Percentiles rank a stretch among this genome's conserved stretches.
phyloP scores from a whole-genome alignment of 2,113 vertebrate genomes.

The Macaca nemestrina region DNA sequence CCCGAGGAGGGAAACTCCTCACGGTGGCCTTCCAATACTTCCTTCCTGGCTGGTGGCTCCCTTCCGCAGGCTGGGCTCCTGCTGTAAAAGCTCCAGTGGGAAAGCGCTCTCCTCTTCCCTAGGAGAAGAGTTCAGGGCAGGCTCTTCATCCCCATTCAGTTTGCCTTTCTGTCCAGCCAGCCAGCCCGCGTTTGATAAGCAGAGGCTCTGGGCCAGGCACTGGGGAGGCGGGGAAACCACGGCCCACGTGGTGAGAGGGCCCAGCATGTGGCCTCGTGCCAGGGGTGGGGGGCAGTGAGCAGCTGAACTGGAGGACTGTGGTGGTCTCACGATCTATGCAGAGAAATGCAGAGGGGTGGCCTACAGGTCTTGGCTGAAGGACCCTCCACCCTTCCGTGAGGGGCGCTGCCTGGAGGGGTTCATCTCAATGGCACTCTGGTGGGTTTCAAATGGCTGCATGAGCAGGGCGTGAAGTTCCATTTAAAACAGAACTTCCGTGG shows the following conservation, averaged over 20 bases:
- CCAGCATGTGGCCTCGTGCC: not conserved
- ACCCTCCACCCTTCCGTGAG: not conserved
- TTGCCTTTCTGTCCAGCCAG: not conserved
- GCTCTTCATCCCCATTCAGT: not conserved
- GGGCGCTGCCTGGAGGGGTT: not conserved
- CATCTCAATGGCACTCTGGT: not conserved
- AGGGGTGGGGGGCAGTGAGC: too few species aligned
- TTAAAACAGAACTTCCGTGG: not conserved
- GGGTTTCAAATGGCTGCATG: not conserved
- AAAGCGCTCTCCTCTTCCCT: not conserved
- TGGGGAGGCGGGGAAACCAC: not conserved
- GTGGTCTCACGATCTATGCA: not conserved
- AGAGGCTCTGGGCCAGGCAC: not conserved
- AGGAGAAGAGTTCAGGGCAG: not conserved
- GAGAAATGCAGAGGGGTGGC: accelerated
- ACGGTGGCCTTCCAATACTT: not conserved
- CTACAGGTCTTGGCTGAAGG: accelerated
- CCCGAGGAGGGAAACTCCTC: not conserved
- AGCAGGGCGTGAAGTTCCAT: not conserved
- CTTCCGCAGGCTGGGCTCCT: not conserved
- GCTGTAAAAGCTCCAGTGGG: not conserved
- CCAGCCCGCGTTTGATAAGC: not conserved
- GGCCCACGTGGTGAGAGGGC: not conserved
- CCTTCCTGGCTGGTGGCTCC: not conserved
- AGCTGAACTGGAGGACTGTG: accelerated